These are phyloP conservation scores for Cottus gobio DNA, from an alignment of 2,113 vertebrate genomes.

Conservation along the genomic window DNA sequence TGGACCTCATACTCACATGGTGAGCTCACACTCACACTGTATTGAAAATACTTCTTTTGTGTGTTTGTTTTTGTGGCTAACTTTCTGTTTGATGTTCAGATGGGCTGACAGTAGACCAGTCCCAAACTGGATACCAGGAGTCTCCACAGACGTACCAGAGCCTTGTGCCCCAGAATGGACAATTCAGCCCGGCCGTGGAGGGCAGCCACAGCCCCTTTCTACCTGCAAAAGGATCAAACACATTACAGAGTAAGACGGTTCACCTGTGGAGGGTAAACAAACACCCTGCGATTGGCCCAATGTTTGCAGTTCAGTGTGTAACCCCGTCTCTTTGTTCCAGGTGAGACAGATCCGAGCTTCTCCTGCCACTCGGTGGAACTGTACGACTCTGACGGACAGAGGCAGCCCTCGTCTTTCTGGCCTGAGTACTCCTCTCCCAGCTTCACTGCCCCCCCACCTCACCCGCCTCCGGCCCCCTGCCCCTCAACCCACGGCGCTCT, in stretches of 20 bases:
- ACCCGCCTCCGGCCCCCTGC: slow-evolving; percentile 57
- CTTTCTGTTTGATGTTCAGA: slow-evolving; percentile 42
- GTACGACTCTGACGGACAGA: slow-evolving; percentile 74
- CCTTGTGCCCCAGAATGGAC: slow-evolving; percentile 71
- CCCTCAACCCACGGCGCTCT: slow-evolving; percentile 44
- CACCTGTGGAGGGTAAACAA: not conserved
- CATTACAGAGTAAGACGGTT: slow-evolving; percentile 54
- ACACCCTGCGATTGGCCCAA: not conserved
- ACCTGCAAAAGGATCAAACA: slow-evolving; percentile 43
- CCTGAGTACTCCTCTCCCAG: slow-evolving; percentile 72
- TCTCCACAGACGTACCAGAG: slow-evolving; percentile 80
- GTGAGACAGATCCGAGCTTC: slow-evolving; percentile 72
- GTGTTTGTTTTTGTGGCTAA: not conserved
- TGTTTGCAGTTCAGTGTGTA: not conserved
- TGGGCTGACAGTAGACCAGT: slow-evolving; percentile 67
- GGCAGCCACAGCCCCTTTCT: slow-evolving; percentile 73
- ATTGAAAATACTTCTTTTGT: not conserved
- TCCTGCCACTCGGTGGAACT: slow-evolving; percentile 41
- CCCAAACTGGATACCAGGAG: slow-evolving; percentile 74
- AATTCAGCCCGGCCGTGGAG: slow-evolving; percentile 74
- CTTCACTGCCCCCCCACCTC: slow-evolving; percentile 56
- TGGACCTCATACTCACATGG: slow-evolving; percentile 80
- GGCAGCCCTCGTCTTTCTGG: slow-evolving; percentile 75
- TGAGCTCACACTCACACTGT: slow-evolving; percentile 48
- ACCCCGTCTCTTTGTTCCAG: slow-evolving; percentile 51